phyloP scores from a whole-genome alignment of 2,797 vertebrate species.

The Sebastes hopkinsi region DNA sequence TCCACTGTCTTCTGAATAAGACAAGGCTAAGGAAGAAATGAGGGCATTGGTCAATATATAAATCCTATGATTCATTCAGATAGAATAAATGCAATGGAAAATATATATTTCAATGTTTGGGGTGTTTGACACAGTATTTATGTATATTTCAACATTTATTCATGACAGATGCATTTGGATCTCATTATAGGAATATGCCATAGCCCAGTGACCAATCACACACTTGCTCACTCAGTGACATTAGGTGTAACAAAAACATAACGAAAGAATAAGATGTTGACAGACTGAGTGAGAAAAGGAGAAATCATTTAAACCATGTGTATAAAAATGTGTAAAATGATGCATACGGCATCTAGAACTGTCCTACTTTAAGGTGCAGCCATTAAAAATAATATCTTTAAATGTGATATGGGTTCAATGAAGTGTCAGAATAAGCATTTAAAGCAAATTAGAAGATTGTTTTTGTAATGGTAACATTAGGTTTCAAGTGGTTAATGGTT shows the following conservation, averaged over 20 bases:
- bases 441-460: too few relatives aligned
- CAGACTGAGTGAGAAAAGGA: not conserved
- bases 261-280: not conserved
- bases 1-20: not conserved
- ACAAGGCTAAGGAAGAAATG: not conserved
- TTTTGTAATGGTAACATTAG: not conserved
- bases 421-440: not conserved
- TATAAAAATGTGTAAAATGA: not conserved
- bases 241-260: not conserved
- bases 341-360: too few relatives aligned
- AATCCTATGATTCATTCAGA: not conserved
- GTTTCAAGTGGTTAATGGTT: not conserved
- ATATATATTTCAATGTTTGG: not conserved
- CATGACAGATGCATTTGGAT: not conserved
- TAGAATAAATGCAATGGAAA: not conserved
- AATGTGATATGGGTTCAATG: not conserved
- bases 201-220: not conserved
- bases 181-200: not conserved
- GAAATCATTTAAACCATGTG: not conserved
- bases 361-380: not conserved
- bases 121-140: not conserved
- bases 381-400: not conserved
- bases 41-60: not conserved
- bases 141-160: not conserved
- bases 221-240: not conserved